Evolutionary conservation across 2,113 vertebrate species (phyloP), one percentile per base, ranked within the genome.

Genomic region (Gymnogyps californianus): DNA sequence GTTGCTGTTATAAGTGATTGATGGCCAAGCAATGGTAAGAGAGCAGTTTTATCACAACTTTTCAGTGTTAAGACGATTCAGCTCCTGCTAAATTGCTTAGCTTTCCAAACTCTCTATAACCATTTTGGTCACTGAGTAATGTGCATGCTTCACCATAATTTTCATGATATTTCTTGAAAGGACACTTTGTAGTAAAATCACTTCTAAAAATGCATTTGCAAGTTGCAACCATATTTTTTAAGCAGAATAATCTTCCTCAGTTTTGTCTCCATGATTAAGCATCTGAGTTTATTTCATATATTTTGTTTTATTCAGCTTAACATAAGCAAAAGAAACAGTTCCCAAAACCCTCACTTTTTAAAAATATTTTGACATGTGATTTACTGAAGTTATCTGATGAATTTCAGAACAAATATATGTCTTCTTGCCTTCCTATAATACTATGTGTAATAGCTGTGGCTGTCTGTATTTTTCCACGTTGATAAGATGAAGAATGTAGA

Each of bases 181-280:
- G 93, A 94, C 42, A 90, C 94, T 98, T 97, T 91, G 76, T 98
- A 98, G 98, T 97, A 98, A 98, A 98, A 97, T 94, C 65, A 88
- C 83, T 95, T 88, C 97, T 97, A 97, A 98, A 97, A 98, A 98
- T 97, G 96, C 81, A 97, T 97, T 98, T 98, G 95, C 94, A 97
- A 97, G 96, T 97, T 76, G 16, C 82, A 90, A 83, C 55, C 94
- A 62, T 97, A 95, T 98, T 97, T 98, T 98, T 97, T 90, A 98
- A 89, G 86, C 93, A 91, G 94, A 97, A 86, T 95, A 93, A 97
- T 98, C 97, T 98, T 91, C 78, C 24, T 49, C 49, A 9, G 92
- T 96, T 98, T 91, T 83, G 94, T 98, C 97, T 98, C 79, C 5
- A 24, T 98, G 98, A 98, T 98, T 83, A 97, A 98, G 96, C 59